Evolutionary conservation across 2,797 vertebrate genomes (phyloP).

Genomic region (Holocentrus rufus): DNA sequence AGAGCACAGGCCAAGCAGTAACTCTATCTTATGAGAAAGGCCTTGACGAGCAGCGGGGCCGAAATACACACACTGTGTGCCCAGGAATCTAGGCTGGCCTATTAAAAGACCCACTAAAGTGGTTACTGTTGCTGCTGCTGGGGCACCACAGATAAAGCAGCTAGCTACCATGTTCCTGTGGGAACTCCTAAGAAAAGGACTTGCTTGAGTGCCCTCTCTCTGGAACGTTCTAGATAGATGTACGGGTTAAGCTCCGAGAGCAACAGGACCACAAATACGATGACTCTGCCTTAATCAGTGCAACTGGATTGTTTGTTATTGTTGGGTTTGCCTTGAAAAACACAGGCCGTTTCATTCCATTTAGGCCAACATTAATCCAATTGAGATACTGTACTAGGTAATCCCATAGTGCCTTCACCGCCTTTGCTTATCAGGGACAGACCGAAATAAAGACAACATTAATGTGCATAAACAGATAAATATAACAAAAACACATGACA

Average conservation of each 20-base stretch:
- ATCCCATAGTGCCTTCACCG: too few species aligned
- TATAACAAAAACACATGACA: too few species aligned
- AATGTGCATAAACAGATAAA: too few species aligned
- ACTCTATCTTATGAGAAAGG: conserved; percentile 69
- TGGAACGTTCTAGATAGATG: conserved; percentile 26
- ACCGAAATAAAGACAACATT: too few species aligned
- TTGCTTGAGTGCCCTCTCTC: conserved; percentile 17
- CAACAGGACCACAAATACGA: conserved; percentile 7
- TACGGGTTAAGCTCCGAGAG: conserved; percentile 6
- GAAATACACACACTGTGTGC: conserved; percentile 67
- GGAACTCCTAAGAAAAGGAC: conserved; percentile 42
- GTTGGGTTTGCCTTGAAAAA: neutral
- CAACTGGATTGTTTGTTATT: neutral
- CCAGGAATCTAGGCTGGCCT: conserved; percentile 78
- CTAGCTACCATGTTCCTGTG: conserved; percentile 49
- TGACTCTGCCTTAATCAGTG: neutral
- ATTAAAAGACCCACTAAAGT: conserved; percentile 78
- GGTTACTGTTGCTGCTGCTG: conserved; percentile 56
- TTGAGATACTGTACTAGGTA: too few species aligned
- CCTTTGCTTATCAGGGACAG: too few species aligned
- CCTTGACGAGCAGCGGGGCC: conserved; percentile 67
- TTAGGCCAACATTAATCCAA: too few species aligned
- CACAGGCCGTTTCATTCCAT: neutral
- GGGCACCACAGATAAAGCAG: conserved; percentile 48
- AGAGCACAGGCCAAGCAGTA: conserved; percentile 57